Conservation (phyloP, 2,888 invertebrate genomes). For the Lycaena phlaeas region DNA sequence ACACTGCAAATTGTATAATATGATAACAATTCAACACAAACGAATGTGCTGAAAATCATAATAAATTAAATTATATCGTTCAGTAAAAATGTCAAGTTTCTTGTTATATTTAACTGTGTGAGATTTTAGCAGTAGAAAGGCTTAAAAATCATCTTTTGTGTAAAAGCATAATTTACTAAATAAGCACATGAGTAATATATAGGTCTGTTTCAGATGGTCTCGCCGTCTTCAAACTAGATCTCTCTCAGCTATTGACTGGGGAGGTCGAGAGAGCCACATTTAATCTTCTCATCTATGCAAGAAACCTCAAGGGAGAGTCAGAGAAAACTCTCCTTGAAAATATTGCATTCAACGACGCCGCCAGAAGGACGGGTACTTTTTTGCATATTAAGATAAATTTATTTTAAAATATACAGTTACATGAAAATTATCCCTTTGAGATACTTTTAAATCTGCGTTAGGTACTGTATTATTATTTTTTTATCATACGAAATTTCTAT, state of each 20-base stretch:
- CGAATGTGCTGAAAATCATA: no score
- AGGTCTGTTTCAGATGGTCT: conserved; percentile 43
- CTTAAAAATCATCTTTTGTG: no score
- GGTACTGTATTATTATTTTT: no score
- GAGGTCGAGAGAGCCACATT: conserved; percentile 72
- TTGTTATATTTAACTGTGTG: no score
- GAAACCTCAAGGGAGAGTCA: conserved; percentile 88
- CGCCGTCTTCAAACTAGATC: conserved; percentile 65
- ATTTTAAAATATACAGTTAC: conserved; percentile 5
- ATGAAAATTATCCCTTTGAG: not conserved
- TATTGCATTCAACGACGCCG: conserved; percentile 89
- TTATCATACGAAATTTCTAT: no score
- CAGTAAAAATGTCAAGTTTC: no score
- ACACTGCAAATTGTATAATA: no score
- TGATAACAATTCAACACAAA: no score
- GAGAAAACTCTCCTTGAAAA: conserved; percentile 87
- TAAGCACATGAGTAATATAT: not conserved
- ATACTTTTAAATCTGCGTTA: no score
- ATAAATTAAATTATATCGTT: no score
- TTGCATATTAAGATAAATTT: conserved; percentile 10
- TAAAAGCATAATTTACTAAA: no score
- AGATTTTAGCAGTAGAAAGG: no score
- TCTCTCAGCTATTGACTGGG: conserved; percentile 75
- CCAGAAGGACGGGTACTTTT: conserved; percentile 82
- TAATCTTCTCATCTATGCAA: conserved; percentile 85